Evolutionary conservation across 2,113 vertebrate genomes (phyloP).

Genomic region (Melanostigma gelatinosum): DNA sequence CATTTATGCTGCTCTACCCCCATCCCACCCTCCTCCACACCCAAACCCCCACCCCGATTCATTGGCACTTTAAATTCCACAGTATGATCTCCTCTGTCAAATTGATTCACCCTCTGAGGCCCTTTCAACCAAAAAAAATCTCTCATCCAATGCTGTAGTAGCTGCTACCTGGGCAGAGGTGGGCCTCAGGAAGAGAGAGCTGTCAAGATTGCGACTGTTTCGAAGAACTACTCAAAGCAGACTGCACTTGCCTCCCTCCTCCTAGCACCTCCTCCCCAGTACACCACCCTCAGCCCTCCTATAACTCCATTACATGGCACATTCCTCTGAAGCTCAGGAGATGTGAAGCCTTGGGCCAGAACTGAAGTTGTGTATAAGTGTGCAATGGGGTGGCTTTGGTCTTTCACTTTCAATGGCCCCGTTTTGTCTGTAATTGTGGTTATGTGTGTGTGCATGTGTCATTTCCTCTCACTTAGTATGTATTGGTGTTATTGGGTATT

Average conservation of each 20-base stretch:
- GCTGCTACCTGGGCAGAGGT: slow-evolving; percentile 53
- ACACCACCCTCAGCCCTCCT: slow-evolving; percentile 34
- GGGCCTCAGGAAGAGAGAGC: slow-evolving; percentile 38
- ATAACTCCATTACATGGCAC: slow-evolving; percentile 49
- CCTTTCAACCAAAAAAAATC: slow-evolving; percentile 54
- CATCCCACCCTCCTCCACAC: slow-evolving; percentile 20
- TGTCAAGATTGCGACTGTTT: slow-evolving; percentile 53
- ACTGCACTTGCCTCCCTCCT: slow-evolving; percentile 4
- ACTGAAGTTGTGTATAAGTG: slow-evolving; percentile 24
- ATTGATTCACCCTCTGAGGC: slow-evolving; percentile 59
- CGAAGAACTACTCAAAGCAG: slow-evolving; percentile 28
- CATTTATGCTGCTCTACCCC: slow-evolving; percentile 58
- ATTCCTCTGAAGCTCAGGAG: slow-evolving; percentile 60
- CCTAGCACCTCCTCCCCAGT: slow-evolving; percentile 15
- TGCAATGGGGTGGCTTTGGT: slow-evolving; percentile 4
- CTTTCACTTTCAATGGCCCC: slow-evolving; percentile 34
- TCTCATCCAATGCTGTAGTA: slow-evolving; percentile 34
- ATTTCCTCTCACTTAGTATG: slow-evolving; percentile 36
- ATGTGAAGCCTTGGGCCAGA: slow-evolving; percentile 35
- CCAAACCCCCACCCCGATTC: slow-evolving; percentile 51
- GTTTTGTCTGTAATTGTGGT: slow-evolving; percentile 39
- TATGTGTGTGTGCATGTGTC: background rate
- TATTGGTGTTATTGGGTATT: slow-evolving; percentile 4
- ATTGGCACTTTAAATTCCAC: slow-evolving; percentile 64
- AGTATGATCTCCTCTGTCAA: slow-evolving; percentile 65